These are phyloP conservation scores for Naso thynnoides DNA, from an alignment of 2,797 vertebrate species.

Conservation along the genomic window DNA sequence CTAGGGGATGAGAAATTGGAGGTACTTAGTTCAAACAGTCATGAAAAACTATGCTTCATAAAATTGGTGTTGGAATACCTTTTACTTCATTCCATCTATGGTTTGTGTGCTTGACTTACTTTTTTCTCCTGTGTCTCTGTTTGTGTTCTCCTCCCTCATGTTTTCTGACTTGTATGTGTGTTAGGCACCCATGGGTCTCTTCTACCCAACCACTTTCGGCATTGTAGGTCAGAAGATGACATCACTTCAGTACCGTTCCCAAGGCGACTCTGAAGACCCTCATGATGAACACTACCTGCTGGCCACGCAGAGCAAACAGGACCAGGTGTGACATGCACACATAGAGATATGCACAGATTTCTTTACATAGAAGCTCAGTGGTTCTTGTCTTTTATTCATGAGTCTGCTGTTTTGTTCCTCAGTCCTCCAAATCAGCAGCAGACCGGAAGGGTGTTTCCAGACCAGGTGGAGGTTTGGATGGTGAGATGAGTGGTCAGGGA, in stretches of 20 bases:
- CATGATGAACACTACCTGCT: slow-evolving; percentile 97
- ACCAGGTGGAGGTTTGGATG: slow-evolving; percentile 87
- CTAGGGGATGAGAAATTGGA: slow-evolving; percentile 97
- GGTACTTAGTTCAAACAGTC: slow-evolving; percentile 79
- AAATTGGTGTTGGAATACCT: background rate
- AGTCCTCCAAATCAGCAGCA: slow-evolving; percentile 94
- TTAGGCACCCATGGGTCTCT: slow-evolving; percentile 97
- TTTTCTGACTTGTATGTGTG: background rate
- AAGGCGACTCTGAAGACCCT: slow-evolving; percentile 94
- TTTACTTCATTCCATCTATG: background rate
- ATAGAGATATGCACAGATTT: background rate
- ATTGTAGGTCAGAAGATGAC: slow-evolving; percentile 99
- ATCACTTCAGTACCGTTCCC: slow-evolving; percentile 91
- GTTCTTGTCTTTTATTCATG: background rate
- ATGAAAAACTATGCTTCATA: background rate
- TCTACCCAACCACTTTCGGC: slow-evolving; percentile 97
- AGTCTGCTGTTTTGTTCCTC: slow-evolving; percentile 22
- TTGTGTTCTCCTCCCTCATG: background rate
- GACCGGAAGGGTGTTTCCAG: slow-evolving; percentile 91
- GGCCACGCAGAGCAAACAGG: slow-evolving; percentile 97
- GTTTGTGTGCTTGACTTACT: background rate
- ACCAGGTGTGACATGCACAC: slow-evolving; percentile 86
- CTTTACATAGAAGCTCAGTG: background rate
- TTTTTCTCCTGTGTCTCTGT: background rate
- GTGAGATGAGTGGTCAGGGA: slow-evolving; percentile 88